phyloP scores from a whole-genome alignment of 2,797 vertebrate species.

The Cercopithecus petaurista region DNA sequence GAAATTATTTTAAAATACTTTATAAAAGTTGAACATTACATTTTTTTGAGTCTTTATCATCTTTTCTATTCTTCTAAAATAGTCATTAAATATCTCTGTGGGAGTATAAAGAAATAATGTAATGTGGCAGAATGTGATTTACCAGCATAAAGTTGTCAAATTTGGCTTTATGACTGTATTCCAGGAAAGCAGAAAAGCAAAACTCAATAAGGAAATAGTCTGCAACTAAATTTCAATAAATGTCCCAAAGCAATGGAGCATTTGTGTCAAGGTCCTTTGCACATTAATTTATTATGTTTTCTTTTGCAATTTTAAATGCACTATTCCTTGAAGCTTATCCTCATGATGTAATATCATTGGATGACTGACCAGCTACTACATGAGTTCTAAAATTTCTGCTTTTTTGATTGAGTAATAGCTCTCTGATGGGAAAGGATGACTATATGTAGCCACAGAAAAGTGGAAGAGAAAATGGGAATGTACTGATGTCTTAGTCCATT shows the following conservation, averaged over 20 bases:
- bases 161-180: constrained; percentile 50
- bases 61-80: constrained; percentile 13
- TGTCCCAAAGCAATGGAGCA: not conserved
- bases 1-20: not conserved
- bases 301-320: not conserved
- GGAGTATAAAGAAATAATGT: constrained; percentile 31
- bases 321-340: not conserved
- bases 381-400: not conserved
- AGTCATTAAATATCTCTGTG: constrained; percentile 1
- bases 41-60: not conserved
- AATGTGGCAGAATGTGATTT: constrained; percentile 57
- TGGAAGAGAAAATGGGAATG: not conserved
- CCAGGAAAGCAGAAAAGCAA: constrained; percentile 48
- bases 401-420: constrained; percentile 1
- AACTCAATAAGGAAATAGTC: constrained; percentile 61
- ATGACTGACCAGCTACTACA: not conserved
- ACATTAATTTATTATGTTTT: not conserved
- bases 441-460: not conserved
- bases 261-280: constrained; percentile 13
- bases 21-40: not conserved
- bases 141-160: constrained; percentile 12
- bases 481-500: not conserved
- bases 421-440: not conserved
- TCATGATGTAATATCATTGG: not conserved
- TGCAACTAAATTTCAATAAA: constrained; percentile 44